phyloP scores from a whole-genome alignment of 1,140 invertebrate genomes.

The Micrasema minimum region DNA sequence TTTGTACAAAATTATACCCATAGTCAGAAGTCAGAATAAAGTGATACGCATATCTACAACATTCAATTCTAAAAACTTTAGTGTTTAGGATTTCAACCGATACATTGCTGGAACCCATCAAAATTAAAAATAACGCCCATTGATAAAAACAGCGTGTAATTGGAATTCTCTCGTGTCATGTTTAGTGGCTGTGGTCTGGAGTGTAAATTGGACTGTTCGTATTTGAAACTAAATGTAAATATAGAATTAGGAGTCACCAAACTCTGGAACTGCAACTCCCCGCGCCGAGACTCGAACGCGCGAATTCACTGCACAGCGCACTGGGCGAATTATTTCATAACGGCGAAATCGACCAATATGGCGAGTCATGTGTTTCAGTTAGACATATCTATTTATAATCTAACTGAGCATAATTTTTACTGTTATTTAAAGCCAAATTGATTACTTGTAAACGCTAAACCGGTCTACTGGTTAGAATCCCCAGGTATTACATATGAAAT shows the following conservation, averaged over 20 bases:
- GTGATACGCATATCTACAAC: too few relatives aligned
- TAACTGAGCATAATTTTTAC: too few relatives aligned
- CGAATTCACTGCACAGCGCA: not conserved
- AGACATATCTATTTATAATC: not conserved
- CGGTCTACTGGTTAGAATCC: too few relatives aligned
- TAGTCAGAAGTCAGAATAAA: too few relatives aligned
- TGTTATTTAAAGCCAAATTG: too few relatives aligned
- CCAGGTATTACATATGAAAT: not conserved
- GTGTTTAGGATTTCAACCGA: too few relatives aligned
- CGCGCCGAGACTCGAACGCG: not conserved
- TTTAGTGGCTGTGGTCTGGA: not conserved
- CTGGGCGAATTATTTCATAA: not conserved
- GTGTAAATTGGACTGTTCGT: conserved; percentile 4
- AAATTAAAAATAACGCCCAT: not conserved
- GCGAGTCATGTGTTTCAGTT: not conserved
- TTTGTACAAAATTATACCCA: too few relatives aligned
- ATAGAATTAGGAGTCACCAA: conserved; percentile 23
- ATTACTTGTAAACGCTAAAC: too few relatives aligned
- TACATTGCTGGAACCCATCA: not conserved
- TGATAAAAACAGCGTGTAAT: not conserved
- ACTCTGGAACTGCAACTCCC: conserved; percentile 3
- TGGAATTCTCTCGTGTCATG: not conserved
- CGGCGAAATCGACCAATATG: not conserved
- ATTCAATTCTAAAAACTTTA: too few relatives aligned
- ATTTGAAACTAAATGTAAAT: conserved; percentile 13